phyloP scores from a whole-genome alignment of 1,140 invertebrate species.

The Meloidogyne chitwoodi region DNA sequence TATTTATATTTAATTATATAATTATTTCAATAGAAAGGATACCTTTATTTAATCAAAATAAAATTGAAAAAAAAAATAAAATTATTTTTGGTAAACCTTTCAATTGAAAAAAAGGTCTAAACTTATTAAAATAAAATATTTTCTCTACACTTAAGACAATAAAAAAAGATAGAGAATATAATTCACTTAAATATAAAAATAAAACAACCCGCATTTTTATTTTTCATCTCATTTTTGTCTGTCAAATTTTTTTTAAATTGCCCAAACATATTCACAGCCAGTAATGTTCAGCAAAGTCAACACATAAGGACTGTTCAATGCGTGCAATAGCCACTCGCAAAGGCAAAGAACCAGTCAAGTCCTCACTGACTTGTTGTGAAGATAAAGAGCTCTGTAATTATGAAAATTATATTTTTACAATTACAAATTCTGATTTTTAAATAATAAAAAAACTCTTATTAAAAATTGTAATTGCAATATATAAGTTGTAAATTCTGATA shows the following conservation, averaged over 20 bases:
- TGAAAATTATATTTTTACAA: background rate
- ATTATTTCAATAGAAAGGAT: background rate
- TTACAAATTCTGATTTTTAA: too few relatives aligned
- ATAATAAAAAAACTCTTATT: too few relatives aligned
- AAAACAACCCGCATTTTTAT: background rate
- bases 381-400: background rate
- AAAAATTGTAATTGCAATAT: background rate
- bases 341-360: conserved; percentile 46
- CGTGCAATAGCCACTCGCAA: conserved; percentile 48
- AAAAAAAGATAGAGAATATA: background rate
- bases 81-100: background rate
- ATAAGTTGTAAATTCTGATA: background rate
- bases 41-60: background rate
- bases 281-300: conserved; percentile 58
- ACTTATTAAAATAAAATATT: background rate
- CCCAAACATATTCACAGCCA: too few relatives aligned
- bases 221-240: background rate
- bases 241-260: too few relatives aligned
- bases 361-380: conserved; percentile 43
- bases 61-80: background rate
- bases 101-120: background rate
- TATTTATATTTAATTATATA: background rate
- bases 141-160: background rate
- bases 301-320: conserved; percentile 53
- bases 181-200: background rate